These are phyloP conservation scores for Piaya cayana DNA, from an alignment of 2,113 vertebrate genomes.

Conservation along the genomic window DNA sequence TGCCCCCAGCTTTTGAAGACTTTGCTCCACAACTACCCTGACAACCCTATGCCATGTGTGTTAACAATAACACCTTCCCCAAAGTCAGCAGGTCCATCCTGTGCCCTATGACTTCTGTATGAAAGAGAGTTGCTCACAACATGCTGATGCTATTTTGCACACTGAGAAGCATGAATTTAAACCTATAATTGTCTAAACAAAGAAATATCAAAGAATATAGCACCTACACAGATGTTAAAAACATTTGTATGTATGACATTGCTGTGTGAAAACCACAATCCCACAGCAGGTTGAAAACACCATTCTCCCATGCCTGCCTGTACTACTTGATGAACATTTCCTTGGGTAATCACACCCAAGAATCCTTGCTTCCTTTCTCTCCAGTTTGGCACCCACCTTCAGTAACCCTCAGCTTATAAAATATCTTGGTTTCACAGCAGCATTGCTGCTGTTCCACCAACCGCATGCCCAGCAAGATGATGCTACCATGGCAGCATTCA, in stretches of 20 bases:
- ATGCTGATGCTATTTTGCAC: fast-evolving
- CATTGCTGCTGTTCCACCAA: neutral
- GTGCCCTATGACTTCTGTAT: neutral
- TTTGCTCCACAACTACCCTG: neutral
- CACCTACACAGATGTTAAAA: fast-evolving
- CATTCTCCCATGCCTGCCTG: neutral
- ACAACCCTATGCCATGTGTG: fast-evolving
- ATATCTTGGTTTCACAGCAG: fast-evolving
- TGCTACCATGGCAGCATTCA: neutral
- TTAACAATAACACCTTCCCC: no score
- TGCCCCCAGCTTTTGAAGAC: neutral
- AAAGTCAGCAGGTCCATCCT: neutral
- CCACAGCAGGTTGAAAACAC: neutral
- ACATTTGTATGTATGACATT: neutral
- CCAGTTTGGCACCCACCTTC: neutral
- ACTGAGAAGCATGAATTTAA: neutral
- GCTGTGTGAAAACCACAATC: neutral
- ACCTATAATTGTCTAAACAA: neutral
- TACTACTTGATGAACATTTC: neutral
- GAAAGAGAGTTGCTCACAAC: neutral
- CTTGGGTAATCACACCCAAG: no score
- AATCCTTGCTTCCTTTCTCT: neutral
- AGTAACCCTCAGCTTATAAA: no score
- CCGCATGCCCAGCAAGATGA: neutral
- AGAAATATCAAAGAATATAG: neutral